Evolutionary conservation across 2,797 vertebrate species (phyloP).

Genomic region (Phalloptychus januarius): DNA sequence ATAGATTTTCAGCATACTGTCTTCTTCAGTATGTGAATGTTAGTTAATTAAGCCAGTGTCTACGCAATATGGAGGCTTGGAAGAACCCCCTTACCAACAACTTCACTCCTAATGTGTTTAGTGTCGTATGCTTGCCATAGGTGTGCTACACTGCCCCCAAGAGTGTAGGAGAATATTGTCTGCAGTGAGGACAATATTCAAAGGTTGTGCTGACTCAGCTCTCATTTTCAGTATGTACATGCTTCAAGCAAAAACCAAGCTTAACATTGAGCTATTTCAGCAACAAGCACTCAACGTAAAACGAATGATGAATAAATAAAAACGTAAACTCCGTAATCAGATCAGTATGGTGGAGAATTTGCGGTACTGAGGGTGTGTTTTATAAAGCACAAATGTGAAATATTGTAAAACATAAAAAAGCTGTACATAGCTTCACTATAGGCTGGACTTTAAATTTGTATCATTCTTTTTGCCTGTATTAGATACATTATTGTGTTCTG

Average conservation of each 20-base stretch:
- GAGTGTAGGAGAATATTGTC: no score
- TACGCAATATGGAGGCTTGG: not conserved
- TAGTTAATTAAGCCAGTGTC: slow-evolving; percentile 29
- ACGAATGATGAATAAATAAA: not conserved
- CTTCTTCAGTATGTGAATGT: not conserved
- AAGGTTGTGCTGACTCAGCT: no score
- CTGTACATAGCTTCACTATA: not conserved
- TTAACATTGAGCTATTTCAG: no score
- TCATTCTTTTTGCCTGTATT: not conserved
- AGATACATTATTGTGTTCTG: not conserved
- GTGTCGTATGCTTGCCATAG: no score
- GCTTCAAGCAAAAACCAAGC: no score
- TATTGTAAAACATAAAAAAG: no score
- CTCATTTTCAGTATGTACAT: no score
- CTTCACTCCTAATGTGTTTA: not conserved
- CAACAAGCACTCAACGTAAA: not conserved
- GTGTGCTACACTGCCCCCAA: no score
- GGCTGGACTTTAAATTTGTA: not conserved
- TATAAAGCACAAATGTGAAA: not conserved
- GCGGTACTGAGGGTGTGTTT: not conserved
- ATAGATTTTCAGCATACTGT: not conserved
- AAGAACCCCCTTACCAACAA: not conserved
- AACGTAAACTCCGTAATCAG: not conserved
- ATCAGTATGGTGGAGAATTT: not conserved
- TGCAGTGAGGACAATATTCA: no score